Evolutionary conservation across 1,140 invertebrate genomes (phyloP), one percentile per base, ranked within the genome.

Genomic region (Geopemphigus sp.): DNA sequence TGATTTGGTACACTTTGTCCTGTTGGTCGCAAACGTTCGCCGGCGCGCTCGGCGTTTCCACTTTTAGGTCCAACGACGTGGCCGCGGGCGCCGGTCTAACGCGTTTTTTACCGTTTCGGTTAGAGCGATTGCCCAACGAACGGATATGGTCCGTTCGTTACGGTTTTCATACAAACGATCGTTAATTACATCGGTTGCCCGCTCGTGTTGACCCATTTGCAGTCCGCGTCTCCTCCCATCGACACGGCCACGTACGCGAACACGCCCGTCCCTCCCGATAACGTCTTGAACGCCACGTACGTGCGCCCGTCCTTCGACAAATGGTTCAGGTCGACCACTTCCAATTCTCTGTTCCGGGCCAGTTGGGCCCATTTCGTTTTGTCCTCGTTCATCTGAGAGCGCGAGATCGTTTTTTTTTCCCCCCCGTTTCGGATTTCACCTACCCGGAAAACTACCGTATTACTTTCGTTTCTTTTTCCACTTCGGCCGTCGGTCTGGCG

Each of bases 261-360:
- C 3, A 76, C 15, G 19, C 73, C 73, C 2, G n/a, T 5, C 19
- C 47, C 47, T 26, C 24, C 32, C 1, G 73, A 15, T 14, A 76
- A 47, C 22, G 14, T 61, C 56, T 76, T 61, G 10, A 15, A 39
- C n/a, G 73, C 73, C 6, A 76, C 12, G n/a, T 59, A 76, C 5
- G 57, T 76, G 12, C 73, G 54, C 0, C 73, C 57, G 22, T 76
- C 73, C 15, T 76, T 76, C 8, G 73, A 76, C 22, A 76, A 15
- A 19, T 76, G 73, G 17, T 59, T 76, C 22, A 76, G 5, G 24
- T 76, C 73, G 8, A 47, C 56, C 39, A 76, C 39, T 61, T 76
- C 73, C 22, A 76, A 47, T 61, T 76, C 73, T 45, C 73, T 15
- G 22, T 76, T 59, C 12, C 14, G 57, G 4, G 61, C 17, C 5